Evolutionary conservation across 1,140 invertebrate species (phyloP).

Genomic region (Mycetomoellerius zeteki): DNA sequence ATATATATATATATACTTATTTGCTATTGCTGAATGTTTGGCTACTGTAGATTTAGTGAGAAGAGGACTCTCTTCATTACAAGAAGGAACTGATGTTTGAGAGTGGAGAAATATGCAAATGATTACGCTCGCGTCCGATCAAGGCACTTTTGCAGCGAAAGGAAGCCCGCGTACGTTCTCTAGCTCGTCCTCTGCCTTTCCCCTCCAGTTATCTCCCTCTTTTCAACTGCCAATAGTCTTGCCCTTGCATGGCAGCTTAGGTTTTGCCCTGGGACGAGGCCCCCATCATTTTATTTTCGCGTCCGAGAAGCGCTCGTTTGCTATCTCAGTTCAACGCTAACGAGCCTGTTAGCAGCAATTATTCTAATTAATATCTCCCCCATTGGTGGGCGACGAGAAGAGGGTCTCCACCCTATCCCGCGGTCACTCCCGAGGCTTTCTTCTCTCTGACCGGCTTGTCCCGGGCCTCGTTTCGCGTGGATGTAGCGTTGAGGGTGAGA

Average conservation of each 20-base stretch:
- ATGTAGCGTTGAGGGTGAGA: slow-evolving; percentile 37
- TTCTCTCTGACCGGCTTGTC: slow-evolving; percentile 38
- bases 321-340: slow-evolving; percentile 85
- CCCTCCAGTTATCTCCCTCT: slow-evolving; percentile 18
- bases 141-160: slow-evolving; percentile 76
- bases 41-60: neutral
- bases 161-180: neutral
- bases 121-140: slow-evolving; percentile 77
- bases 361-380: slow-evolving; percentile 87
- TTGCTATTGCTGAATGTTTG: slow-evolving; percentile 7
- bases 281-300: slow-evolving; percentile 80
- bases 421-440: slow-evolving; percentile 37
- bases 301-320: slow-evolving; percentile 80
- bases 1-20: neutral
- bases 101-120: slow-evolving; percentile 82
- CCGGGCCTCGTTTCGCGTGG: slow-evolving; percentile 69
- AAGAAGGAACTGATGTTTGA: slow-evolving; percentile 64
- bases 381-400: slow-evolving; percentile 66
- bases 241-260: neutral
- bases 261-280: slow-evolving; percentile 66
- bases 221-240: neutral
- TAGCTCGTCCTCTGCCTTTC: slow-evolving; percentile 6
- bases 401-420: slow-evolving; percentile 52
- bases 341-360: slow-evolving; percentile 87
- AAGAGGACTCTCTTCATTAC: neutral